Percentiles rank a stretch among this genome's conserved stretches.
phyloP scores from a whole-genome alignment of 92 coral and sea anemone species.

The Ricordea florida region DNA sequence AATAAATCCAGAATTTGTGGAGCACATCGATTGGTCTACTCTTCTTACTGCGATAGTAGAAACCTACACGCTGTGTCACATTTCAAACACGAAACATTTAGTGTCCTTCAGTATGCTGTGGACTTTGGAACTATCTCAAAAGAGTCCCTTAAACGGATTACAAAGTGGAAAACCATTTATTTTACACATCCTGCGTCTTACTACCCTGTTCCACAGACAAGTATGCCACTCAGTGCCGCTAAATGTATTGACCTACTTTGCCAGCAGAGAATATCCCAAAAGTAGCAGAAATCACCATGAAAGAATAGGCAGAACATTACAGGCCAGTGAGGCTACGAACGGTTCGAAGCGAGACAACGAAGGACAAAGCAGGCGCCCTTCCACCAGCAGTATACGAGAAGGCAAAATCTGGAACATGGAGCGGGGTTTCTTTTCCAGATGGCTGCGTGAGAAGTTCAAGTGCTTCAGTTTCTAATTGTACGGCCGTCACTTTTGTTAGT shows the following conservation, averaged over 20 bases:
- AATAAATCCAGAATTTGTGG: conserved; percentile 25
- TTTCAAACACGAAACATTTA: conserved; percentile 74
- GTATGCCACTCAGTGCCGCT: conserved; percentile 17
- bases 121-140: conserved; percentile 65
- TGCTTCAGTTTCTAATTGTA: conserved; percentile 2
- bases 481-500: conserved; percentile 30
- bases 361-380: conserved; percentile 56
- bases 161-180: conserved; percentile 51
- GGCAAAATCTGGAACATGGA: conserved; percentile 7
- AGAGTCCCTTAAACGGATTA: conserved; percentile 65
- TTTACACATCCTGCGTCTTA: conserved; percentile 35
- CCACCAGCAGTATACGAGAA: conserved; percentile 63
- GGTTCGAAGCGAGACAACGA: conserved; percentile 64
- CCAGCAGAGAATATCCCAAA: conserved; percentile 29
- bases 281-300: conserved; percentile 33
- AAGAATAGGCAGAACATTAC: conserved; percentile 49
- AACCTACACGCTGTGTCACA: conserved; percentile 76
- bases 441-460: conserved; percentile 18
- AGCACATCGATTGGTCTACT: conserved; percentile 26
- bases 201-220: conserved; percentile 26
- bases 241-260: conserved; percentile 16
- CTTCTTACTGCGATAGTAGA: conserved; percentile 66
- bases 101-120: conserved; percentile 63
- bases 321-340: conserved; percentile 61
- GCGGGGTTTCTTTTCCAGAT: conserved; percentile 33